Base-by-base conservation (phyloP, 2,113 vertebrate species). In the Clinocottus analis region DNA sequence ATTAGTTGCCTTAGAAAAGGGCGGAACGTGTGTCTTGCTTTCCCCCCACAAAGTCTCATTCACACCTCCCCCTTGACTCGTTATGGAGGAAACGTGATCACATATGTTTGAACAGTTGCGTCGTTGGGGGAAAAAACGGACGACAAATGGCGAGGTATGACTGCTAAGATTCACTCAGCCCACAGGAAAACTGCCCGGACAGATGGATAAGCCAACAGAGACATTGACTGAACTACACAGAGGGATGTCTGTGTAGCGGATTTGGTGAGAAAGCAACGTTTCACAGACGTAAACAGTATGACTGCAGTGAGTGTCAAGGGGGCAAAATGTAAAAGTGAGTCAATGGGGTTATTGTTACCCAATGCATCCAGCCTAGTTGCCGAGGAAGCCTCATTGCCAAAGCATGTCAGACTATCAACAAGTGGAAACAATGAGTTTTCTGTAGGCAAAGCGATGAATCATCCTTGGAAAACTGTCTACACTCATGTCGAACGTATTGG, bases 311-410 rank as follows among this genome's bases (percentile, higher is more conserved):
- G 63, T 84, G 87, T 86, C 55, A 73, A 85, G 55, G 75, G 60
- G 65, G 77, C 43, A 59, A 78, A 74, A 83, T 86, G 85, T 81
- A 75, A 51, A 77, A 68, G 29, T 9, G n/a, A 75, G 31, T 91
- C 63, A 88, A 90, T 85, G 79, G 82, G 61, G 64, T 84, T 72
- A 86, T 92, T 93, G 91, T 92, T 84, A 66, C 62, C 62, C 63
- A 61, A 65, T 51, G 53, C 69, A 75, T 74, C 33, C 72, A 49
- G 69, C 45, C 55, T 14, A 63, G 45, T 74, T 80, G 81, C 70
- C 53, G n/a, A 73, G 62, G 45, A 60, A n/a, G 74, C 68, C 55
- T 74, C 47, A 25, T 60, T 88, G 79, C 83, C 60, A 72, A 81
- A 84, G 75, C 79, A 65, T 87, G 80, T 83, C 82, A 41, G 78